Conservation (phyloP, 2,797 vertebrate species). For the Falco naumanni region DNA sequence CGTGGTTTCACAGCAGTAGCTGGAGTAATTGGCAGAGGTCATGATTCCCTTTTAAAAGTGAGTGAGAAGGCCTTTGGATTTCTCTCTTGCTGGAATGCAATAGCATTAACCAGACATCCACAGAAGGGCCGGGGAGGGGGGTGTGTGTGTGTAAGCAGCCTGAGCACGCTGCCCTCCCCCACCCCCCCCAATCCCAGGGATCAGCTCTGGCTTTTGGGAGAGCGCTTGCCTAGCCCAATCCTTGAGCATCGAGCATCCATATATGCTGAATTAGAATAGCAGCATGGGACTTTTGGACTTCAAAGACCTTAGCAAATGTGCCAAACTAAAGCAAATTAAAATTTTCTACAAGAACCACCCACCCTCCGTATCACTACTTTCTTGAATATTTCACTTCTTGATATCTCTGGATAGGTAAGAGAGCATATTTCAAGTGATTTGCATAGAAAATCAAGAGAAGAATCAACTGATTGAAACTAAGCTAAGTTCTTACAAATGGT, state of each 20-base stretch:
- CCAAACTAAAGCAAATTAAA: neutral
- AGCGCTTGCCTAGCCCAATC: rapidly evolving
- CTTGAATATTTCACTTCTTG: neutral
- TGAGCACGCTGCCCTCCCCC: neutral
- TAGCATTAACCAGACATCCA: neutral
- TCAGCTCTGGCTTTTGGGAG: neutral
- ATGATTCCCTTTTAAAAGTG: neutral
- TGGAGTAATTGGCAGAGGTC: neutral
- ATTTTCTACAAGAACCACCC: neutral
- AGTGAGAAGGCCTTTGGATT: neutral
- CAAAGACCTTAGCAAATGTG: neutral
- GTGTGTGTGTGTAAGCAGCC: neutral
- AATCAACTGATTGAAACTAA: neutral
- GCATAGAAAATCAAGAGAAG: neutral
- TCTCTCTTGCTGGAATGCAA: neutral
- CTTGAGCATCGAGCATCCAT: neutral
- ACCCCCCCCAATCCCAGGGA: neutral
- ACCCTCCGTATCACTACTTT: rapidly evolving
- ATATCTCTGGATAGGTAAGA: neutral
- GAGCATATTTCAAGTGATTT: neutral
- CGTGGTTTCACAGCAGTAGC: neutral
- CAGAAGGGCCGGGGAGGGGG: too few species aligned
- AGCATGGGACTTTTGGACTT: rapidly evolving
- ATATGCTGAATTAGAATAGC: neutral
- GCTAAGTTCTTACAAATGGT: neutral